Conservation (phyloP, 2,113 vertebrate species). For the Otolemur garnettii region DNA sequence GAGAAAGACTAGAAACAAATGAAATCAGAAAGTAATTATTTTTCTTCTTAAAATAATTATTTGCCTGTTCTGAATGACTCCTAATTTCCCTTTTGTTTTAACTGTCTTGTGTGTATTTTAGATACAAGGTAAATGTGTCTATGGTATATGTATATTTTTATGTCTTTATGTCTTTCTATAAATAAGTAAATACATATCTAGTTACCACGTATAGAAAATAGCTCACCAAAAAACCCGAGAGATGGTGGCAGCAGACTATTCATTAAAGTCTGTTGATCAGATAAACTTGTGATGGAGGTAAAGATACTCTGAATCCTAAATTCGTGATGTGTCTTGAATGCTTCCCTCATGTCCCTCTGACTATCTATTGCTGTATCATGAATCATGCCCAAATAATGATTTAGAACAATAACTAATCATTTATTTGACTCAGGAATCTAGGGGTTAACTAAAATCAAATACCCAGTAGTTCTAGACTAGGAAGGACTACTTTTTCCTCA, state of each 20-base stretch:
- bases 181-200: neutral
- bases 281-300: too few relatives aligned
- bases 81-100: neutral
- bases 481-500: neutral
- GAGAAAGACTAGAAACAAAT: neutral
- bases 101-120: neutral
- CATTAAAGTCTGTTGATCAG: neutral
- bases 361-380: neutral
- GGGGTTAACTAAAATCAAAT: neutral
- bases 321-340: too few relatives aligned
- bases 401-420: neutral
- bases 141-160: neutral
- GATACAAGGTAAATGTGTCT: neutral
- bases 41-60: slow-evolving; percentile 16
- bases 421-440: neutral
- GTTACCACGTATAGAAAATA: neutral
- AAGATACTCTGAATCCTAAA: neutral
- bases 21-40: neutral
- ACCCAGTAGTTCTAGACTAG: neutral
- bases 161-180: neutral
- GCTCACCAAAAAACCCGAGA: neutral
- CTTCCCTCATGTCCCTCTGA: neutral
- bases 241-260: neutral
- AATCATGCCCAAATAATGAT: neutral
- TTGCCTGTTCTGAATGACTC: neutral